Conservation (phyloP, 2,113 vertebrate species). For the Coreoperca whiteheadi region DNA sequence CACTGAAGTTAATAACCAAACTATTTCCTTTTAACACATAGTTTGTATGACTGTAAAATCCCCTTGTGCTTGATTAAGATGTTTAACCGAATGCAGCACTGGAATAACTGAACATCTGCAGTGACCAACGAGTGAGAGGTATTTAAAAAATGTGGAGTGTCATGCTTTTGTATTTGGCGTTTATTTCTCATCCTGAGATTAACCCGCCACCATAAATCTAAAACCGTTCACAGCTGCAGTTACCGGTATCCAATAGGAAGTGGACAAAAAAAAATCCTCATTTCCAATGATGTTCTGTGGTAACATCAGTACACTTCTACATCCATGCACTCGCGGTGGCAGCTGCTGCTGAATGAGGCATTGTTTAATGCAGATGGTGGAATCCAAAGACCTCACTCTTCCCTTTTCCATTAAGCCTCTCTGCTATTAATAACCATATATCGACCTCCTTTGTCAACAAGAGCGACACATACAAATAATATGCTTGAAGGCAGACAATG, state of each 20-base stretch:
- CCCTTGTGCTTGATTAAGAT: slow-evolving; percentile 34
- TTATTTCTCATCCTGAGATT: slow-evolving; percentile 49
- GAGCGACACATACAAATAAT: slow-evolving; percentile 80
- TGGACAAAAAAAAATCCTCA: slow-evolving; percentile 27
- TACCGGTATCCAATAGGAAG: slow-evolving; percentile 57
- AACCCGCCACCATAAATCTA: slow-evolving; percentile 47
- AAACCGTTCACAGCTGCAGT: slow-evolving; percentile 69
- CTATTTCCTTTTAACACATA: slow-evolving; percentile 21
- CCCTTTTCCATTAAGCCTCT: slow-evolving; percentile 80
- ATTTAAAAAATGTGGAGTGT: slow-evolving; percentile 48
- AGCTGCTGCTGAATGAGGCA: slow-evolving; percentile 78
- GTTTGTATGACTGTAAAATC: slow-evolving; percentile 28
- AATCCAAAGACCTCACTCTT: slow-evolving; percentile 79
- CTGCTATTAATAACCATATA: slow-evolving; percentile 84
- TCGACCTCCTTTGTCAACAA: slow-evolving; percentile 81
- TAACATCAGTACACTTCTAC: slow-evolving; percentile 49
- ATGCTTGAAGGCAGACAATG: slow-evolving; percentile 76
- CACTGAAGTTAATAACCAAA: slow-evolving; percentile 6
- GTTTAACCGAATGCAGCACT: slow-evolving; percentile 22
- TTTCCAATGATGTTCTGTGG: slow-evolving; percentile 55
- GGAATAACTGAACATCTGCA: slow-evolving; percentile 41
- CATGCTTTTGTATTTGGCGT: slow-evolving; percentile 38
- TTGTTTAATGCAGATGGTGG: slow-evolving; percentile 84
- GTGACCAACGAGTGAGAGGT: slow-evolving; percentile 24
- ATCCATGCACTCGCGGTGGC: slow-evolving; percentile 55